Evolutionary conservation across 2,888 invertebrate species (phyloP), one percentile per base, ranked within the genome.

Genomic region (Strigamia maritima): DNA sequence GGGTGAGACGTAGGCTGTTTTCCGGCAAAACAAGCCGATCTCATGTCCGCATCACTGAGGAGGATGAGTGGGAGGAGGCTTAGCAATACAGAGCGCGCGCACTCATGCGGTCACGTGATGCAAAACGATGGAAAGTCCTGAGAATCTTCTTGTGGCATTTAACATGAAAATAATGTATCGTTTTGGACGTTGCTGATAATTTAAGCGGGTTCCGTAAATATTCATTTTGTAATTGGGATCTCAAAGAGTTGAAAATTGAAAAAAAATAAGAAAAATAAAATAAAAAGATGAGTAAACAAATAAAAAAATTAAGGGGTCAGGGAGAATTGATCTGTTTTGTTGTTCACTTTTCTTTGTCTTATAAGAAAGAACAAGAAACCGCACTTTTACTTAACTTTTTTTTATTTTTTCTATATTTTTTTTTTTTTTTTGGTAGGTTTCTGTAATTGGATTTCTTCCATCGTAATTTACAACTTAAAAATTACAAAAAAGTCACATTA

Each of bases 11-110:
- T 22, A 19, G 60, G 60, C 60, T 8, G 60, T 60, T 60, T 60
- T 60, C 60, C 60, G 60, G 60, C 60, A 60, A 60, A 60, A 60
- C 60, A 60, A 60, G 60, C 60, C 60, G 60, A 60, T 60, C 60
- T 60, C 60, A 22, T 60, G 60, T 60, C 60, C 60, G 60, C 60
- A 60, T 60, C 60, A 60, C 60, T 60, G 60, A 60, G 60, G 60
- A 60, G 60, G 60, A 60, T 60, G 60, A 60, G 22, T 60, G 60
- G 60, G 60, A 60, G 60, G 60, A 60, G 60, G 60, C 60, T 60
- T 60, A 8, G 60, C 60, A 60, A 60, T 60, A 60, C 60, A 60
- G 60, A 60, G 60, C 60, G 60, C 60, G 60, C 60, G 60, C 60
- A 60, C 60, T 60, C 60, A 60, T 60, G 60, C 60, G 60, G 60